Base-by-base conservation (phyloP, 2,888 invertebrate species). In the Diloba caeruleocephala region DNA sequence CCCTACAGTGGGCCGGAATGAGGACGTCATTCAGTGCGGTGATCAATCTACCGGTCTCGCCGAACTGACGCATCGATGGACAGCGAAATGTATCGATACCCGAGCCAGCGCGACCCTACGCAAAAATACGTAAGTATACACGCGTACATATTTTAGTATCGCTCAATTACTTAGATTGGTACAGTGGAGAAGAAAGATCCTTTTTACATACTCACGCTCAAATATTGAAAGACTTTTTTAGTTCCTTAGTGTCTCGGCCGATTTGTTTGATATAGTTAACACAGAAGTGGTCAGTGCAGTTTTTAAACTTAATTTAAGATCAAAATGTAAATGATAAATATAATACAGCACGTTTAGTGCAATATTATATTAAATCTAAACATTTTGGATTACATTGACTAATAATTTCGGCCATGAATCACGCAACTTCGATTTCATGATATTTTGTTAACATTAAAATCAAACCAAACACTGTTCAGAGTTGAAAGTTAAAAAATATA, bases 51-150 rank as follows among this genome's bases (percentile, higher is more conserved):
- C 77, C 78, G 79, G 71, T 67, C 76, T 70, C 74, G 69, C 71
- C 74, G 56, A 74, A 79, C 82, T 86, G 88, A 88, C 89, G 87
- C 85, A 81, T 81, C 83, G 84, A 78, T 79, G 84, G 87, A 85
- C 86, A 82, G 79, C 78, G 81, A 84, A 87, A 82, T 88, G 87
- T 88, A 87, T 87, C 84, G 88, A 85, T 83, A 82, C 79, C 78
- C 70, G 62, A 62, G 64, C 69, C 72, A 68, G 68, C 79, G 68
- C 75, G 75, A 76, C 78, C 79, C 75, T 53, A 62, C 70, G 67
- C 66, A 72, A 71, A 78, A 76, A 77, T 69, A 79, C 67, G 63
- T 76, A 63, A 71, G 65, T 60, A 69, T 66, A 69, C 59, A 75
- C 54, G 60, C 66, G 58, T 67, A 74, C 69, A 72, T 72, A 74